phyloP scores from a whole-genome alignment of 2,113 vertebrate genomes.

The Baryphthengus martii region DNA sequence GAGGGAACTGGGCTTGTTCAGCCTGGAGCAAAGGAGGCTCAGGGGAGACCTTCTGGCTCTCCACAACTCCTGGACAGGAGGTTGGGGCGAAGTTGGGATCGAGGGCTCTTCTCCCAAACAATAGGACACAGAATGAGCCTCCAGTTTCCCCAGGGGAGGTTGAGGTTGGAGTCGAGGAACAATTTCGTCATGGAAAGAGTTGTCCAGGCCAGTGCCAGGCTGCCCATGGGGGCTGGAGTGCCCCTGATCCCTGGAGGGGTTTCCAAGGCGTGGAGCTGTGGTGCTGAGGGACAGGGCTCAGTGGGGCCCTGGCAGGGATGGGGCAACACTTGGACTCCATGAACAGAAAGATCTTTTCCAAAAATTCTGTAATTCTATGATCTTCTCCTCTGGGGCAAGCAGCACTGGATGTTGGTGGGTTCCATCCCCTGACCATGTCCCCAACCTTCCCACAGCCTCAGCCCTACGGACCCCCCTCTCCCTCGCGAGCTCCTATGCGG shows the following conservation, averaged over 20 bases:
- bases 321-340: too few species aligned
- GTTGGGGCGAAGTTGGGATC: background rate
- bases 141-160: too few species aligned
- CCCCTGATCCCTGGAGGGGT: background rate
- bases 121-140: too few species aligned
- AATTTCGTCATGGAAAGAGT: too few species aligned
- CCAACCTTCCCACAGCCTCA: conserved; percentile 65
- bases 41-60: background rate
- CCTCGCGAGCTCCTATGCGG: conserved; percentile 85
- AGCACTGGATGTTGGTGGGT: background rate
- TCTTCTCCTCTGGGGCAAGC: background rate
- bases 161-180: too few species aligned
- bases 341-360: background rate
- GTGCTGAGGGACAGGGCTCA: background rate
- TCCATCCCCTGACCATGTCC: accelerated
- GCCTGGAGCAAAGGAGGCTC: too few species aligned
- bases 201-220: too few species aligned
- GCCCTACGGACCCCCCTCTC: conserved; percentile 90
- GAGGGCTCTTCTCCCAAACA: too few species aligned
- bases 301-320: background rate
- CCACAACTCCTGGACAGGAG: background rate
- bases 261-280: background rate
- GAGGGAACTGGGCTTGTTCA: too few species aligned
- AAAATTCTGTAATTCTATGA: too few species aligned
- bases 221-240: background rate